Conservation (phyloP, 1,140 invertebrate genomes). For the Drosophila melanogaster region Release_6_plus_ISO1_MT NC_004354.4:16678001-16678500, state of each 20-base stretch:
- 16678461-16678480: conserved; percentile 53
- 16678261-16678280: background rate
- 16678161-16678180: too few relatives aligned
- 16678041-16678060: background rate
- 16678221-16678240: too few relatives aligned
- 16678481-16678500: conserved; percentile 53
- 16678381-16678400: background rate
- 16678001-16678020: background rate
- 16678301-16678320: background rate
- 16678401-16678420: background rate
- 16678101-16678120: too few relatives aligned
- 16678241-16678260: background rate
- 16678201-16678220: too few relatives aligned
- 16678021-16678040: background rate
- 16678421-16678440: background rate
- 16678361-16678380: background rate
- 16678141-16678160: too few relatives aligned
- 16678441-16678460: conserved; percentile 29
- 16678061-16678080: background rate
- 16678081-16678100: background rate
- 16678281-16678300: background rate
- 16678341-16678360: background rate
- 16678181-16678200: too few relatives aligned
- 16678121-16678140: too few relatives aligned
- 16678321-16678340: background rate